Conservation (phyloP, 2,797 vertebrate genomes). For the Lutjanus campechanus region DNA sequence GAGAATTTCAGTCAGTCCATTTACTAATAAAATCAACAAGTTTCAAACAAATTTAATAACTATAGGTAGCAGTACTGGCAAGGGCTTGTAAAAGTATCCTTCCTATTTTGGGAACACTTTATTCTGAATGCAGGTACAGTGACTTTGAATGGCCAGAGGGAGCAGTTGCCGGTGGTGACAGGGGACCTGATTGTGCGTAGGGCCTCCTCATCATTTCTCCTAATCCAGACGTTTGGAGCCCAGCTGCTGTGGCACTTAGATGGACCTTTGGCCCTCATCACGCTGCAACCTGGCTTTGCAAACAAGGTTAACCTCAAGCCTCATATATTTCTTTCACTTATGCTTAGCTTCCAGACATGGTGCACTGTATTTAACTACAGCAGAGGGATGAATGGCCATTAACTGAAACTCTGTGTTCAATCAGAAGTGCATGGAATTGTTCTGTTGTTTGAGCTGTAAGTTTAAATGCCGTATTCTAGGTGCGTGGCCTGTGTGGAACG, state of each 20-base stretch:
- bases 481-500: slow-evolving; percentile 93
- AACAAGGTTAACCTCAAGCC: slow-evolving; percentile 83
- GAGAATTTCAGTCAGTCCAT: background rate
- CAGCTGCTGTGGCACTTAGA: slow-evolving; percentile 90
- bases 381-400: no score
- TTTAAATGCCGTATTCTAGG: slow-evolving; percentile 78
- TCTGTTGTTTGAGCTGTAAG: background rate
- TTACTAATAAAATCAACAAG: background rate
- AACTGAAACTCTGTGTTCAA: background rate
- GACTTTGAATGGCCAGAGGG: slow-evolving; percentile 83
- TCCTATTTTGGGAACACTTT: background rate
- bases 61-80: no score
- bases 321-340: no score
- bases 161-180: slow-evolving; percentile 84
- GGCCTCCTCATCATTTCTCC: slow-evolving; percentile 90
- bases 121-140: slow-evolving; percentile 83
- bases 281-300: slow-evolving; percentile 89
- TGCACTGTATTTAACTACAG: no score
- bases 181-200: slow-evolving; percentile 82
- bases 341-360: no score
- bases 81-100: background rate
- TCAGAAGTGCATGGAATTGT: background rate
- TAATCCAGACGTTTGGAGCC: slow-evolving; percentile 88
- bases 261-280: slow-evolving; percentile 86
- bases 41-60: background rate